Evolutionary conservation across 2,888 invertebrate species (phyloP).

Genomic region (Caenorhabditis parvicauda): DNA sequence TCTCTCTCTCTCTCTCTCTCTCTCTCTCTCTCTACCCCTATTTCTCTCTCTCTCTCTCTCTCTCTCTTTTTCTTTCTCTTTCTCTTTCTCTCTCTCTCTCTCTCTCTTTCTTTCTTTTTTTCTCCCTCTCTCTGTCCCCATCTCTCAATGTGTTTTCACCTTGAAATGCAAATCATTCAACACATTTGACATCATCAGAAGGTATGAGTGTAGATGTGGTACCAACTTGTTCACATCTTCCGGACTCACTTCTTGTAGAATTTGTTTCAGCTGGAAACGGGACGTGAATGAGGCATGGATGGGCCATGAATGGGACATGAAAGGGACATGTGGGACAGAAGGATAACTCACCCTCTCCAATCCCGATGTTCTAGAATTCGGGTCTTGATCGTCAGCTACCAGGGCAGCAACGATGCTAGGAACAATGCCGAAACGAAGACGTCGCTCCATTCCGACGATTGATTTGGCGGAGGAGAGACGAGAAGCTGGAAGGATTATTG

Average conservation of each 20-base stretch:
- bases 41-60: too few relatives aligned
- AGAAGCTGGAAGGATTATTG: too few relatives aligned
- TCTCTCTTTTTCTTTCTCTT: too few relatives aligned
- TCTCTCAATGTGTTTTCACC: too few relatives aligned
- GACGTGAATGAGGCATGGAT: neutral
- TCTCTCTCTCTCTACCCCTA: too few relatives aligned
- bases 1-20: too few relatives aligned
- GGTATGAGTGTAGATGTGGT: constrained; percentile 71
- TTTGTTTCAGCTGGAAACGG: constrained; percentile 66
- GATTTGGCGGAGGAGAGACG: too few relatives aligned
- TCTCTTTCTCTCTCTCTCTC: too few relatives aligned
- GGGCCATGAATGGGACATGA: neutral
- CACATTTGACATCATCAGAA: constrained; percentile 69
- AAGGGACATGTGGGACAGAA: neutral
- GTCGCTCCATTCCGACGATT: constrained; percentile 17
- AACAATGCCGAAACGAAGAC: constrained; percentile 64
- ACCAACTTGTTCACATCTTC: constrained; percentile 66
- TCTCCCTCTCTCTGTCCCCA: too few relatives aligned
- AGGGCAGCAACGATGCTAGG: constrained; percentile 64
- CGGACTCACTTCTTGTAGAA: constrained; percentile 64
- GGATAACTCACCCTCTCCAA: constrained; percentile 29
- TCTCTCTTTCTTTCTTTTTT: too few relatives aligned
- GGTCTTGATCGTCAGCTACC: constrained; percentile 69
- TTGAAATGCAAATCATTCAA: constrained; percentile 72
- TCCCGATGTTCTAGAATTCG: constrained; percentile 57